Percentiles rank a stretch among this genome's conserved stretches.
Conservation (phyloP, 2,113 vertebrate species). For the Ciconia maguari region DNA sequence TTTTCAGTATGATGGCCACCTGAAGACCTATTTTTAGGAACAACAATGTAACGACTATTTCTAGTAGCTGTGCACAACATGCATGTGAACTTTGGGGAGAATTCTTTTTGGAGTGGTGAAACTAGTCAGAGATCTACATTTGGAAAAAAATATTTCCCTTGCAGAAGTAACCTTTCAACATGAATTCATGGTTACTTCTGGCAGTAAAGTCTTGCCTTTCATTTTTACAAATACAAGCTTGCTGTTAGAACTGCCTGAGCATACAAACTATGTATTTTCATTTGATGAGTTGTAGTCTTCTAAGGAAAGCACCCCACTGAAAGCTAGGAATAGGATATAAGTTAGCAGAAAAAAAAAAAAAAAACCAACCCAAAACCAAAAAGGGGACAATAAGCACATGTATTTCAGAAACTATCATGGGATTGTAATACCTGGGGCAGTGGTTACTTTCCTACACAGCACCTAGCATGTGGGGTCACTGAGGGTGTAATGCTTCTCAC, state of each 20-base stretch:
- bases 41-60: neutral
- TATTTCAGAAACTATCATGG: neutral
- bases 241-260: neutral
- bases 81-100: neutral
- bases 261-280: neutral
- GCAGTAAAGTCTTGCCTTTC: conserved; percentile 10
- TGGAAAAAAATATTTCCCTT: conserved; percentile 6
- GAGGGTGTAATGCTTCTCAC: neutral
- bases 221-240: neutral
- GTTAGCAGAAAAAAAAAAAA: neutral
- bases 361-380: neutral
- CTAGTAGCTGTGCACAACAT: neutral
- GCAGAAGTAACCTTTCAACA: conserved; percentile 2
- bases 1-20: neutral
- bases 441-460: neutral
- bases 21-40: neutral
- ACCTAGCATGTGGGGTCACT: neutral
- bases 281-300: neutral
- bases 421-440: neutral
- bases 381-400: neutral
- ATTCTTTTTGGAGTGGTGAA: neutral
- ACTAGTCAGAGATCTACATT: conserved; percentile 2
- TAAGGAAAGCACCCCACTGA: neutral
- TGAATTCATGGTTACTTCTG: conserved; percentile 9
- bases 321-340: neutral